Evolutionary conservation across 2,888 invertebrate genomes (phyloP).

Genomic region (Gymnosoma rotundatum): DNA sequence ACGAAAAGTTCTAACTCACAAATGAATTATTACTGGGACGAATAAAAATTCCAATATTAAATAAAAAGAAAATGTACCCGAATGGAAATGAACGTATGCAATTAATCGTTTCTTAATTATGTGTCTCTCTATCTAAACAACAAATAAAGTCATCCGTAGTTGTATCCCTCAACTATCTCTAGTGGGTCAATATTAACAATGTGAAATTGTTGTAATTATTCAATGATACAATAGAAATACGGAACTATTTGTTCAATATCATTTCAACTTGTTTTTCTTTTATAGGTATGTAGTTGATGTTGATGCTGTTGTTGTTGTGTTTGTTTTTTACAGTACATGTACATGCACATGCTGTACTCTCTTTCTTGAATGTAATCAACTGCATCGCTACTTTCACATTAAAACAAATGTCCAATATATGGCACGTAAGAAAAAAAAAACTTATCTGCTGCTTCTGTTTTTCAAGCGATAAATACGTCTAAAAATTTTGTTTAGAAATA

Average conservation of each 20-base stretch:
- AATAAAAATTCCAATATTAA: neutral
- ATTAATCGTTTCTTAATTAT: slow-evolving; percentile 5
- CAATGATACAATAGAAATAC: slow-evolving; percentile 59
- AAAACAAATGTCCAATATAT: slow-evolving; percentile 16
- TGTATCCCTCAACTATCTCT: slow-evolving; percentile 3
- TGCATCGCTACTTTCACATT: slow-evolving; percentile 58
- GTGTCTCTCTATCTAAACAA: neutral
- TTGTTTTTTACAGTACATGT: slow-evolving; percentile 11
- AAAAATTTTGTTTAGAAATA: no score
- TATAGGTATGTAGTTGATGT: neutral
- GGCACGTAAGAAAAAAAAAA: slow-evolving; percentile 2
- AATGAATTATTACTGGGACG: slow-evolving; percentile 58
- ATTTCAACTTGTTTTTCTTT: slow-evolving; percentile 54
- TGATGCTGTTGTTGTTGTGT: slow-evolving; percentile 3
- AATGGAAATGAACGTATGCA: slow-evolving; percentile 28
- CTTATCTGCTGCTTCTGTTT: no score
- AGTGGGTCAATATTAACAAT: slow-evolving; percentile 37
- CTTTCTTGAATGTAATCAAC: slow-evolving; percentile 46
- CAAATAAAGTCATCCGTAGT: neutral
- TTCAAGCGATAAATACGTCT: no score
- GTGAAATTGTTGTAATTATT: slow-evolving; percentile 42
- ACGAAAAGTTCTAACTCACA: slow-evolving; percentile 25
- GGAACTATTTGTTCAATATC: slow-evolving; percentile 64
- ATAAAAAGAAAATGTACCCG: slow-evolving; percentile 21
- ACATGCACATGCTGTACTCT: slow-evolving; percentile 19